Evolutionary conservation across 2,888 invertebrate species (phyloP), one percentile per base, ranked within the genome.

Genomic region (Glaucopsyche alexis): DNA sequence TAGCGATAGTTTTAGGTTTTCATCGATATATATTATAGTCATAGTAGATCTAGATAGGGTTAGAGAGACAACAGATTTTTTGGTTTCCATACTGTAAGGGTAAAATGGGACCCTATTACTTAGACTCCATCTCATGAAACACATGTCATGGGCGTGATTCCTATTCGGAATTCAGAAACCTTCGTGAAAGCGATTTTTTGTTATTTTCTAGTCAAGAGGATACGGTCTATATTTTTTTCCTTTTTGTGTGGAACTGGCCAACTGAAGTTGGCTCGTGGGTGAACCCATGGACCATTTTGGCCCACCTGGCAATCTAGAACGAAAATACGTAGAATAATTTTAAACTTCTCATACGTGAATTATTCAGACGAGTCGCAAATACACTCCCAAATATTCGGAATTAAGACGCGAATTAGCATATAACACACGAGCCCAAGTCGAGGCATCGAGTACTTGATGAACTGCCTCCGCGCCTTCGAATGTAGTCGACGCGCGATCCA

Each of bases 361-460:
- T 65, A 72, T 72, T 72, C 67, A 52, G 66, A 52, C 19, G 72
- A 67, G 72, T 72, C 45, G 66, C 66, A 67, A 67, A 47, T 72
- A 72, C 72, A 67, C 72, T 42, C 67, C 72, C 72, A 42, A 67
- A 72, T 72, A 67, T 72, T 52, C 66, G 29, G 67, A 67, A 72
- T 72, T 72, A 72, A 72, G 72, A 72, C 72, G 66, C 42, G 50
- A 52, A 72, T 72, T 72, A 72, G 72, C 72, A 72, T 72, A 72
- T 71, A 50, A 74, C 70, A 73, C 52, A 60, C 55, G 73, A 50
- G 52, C 47, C 71, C 69, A 72, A 73, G 73, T 73, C 47, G 73
- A 72, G 47, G 71, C 49, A 29, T 49, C 49, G 19, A 69, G 67
- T 7, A 38, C 67, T 72, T 50, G 72, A 72, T 73, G 71, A 73